Conservation (phyloP, 2,797 vertebrate species). For the Psittacula echo region DNA sequence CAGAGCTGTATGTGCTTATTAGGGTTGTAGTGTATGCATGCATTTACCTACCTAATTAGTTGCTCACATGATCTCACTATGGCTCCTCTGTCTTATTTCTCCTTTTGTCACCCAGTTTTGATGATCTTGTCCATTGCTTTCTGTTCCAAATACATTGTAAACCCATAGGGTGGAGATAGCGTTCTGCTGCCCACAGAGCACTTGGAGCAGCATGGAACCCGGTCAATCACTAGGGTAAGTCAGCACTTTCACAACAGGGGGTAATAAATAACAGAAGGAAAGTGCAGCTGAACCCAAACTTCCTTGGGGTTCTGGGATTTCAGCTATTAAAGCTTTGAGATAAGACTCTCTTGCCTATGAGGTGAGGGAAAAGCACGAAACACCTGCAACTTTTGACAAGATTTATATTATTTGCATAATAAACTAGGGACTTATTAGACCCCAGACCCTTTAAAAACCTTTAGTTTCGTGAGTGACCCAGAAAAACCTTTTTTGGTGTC, state of each 20-base stretch:
- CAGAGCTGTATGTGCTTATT: not conserved
- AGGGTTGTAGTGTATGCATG: not conserved
- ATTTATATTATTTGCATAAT: not conserved
- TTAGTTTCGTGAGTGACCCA: not conserved
- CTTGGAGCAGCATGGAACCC: fast-evolving
- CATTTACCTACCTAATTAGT: not conserved
- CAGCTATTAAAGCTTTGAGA: not conserved
- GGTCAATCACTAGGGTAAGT: not conserved
- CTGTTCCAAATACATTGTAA: not conserved
- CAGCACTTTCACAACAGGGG: not conserved
- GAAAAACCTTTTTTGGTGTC: not conserved
- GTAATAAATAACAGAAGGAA: not conserved
- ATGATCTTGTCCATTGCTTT: not conserved
- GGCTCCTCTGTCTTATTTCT: not conserved
- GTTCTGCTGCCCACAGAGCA: not conserved
- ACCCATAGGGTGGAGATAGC: not conserved
- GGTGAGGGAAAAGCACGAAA: not conserved
- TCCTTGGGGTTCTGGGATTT: not conserved
- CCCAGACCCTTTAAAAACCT: not conserved
- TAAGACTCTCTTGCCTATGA: not conserved
- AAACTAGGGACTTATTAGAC: not conserved
- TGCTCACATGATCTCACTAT: not conserved
- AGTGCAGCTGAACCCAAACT: not conserved
- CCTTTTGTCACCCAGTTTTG: not conserved
- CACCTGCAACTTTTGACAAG: not conserved